Percentiles rank a stretch among this genome's conserved stretches.
These are phyloP conservation scores for Chondrilla cf. caribensis DNA, from an alignment of 37 sponge, comb jelly and placozoan genomes.

Conservation along the genomic window DNA sequence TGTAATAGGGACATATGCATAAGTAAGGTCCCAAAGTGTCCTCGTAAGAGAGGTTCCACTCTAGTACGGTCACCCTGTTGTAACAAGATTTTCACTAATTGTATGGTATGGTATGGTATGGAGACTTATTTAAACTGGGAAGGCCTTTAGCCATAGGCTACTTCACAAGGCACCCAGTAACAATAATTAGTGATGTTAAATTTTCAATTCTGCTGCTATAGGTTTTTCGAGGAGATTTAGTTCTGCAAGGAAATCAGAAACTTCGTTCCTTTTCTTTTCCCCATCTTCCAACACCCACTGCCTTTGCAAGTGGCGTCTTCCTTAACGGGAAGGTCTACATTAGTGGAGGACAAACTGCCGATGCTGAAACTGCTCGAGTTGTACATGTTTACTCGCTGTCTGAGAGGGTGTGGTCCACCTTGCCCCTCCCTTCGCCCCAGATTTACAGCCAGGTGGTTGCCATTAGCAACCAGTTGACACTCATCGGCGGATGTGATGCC, in stretches of 20 bases:
- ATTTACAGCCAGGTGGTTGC: neutral
- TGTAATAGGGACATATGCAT: too few relatives aligned
- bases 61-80: too few relatives aligned
- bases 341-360: neutral
- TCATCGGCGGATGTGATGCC: slow-evolving; percentile 5
- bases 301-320: neutral
- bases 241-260: neutral
- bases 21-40: too few relatives aligned
- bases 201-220: neutral
- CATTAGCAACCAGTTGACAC: neutral
- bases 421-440: slow-evolving; percentile 22
- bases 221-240: neutral
- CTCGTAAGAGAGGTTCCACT: too few relatives aligned
- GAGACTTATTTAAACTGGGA: too few relatives aligned
- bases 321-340: neutral
- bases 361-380: neutral
- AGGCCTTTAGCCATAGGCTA: too few relatives aligned
- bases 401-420: neutral
- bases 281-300: neutral
- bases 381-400: neutral
- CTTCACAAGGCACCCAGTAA: too few relatives aligned
- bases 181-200: neutral
- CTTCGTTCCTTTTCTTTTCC: neutral
- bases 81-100: too few relatives aligned
- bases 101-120: too few relatives aligned